A percentile compares a stretch with the other conserved stretches of the same genome.
Evolutionary conservation across 2,888 invertebrate species (phyloP).

Genomic region (Synergus japonicus): DNA sequence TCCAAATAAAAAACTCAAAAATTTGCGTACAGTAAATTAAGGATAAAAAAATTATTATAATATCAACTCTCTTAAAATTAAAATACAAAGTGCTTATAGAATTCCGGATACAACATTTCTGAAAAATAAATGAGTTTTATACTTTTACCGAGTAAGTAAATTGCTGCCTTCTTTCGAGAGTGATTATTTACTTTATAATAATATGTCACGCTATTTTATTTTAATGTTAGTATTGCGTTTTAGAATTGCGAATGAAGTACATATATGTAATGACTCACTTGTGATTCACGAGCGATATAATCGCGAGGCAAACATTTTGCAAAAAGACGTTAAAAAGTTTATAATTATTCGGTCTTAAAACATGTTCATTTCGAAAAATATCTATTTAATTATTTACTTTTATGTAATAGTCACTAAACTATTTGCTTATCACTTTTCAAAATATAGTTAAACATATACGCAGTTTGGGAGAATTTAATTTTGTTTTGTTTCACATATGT

Average conservation of each 20-base stretch:
- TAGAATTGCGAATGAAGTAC: conserved; percentile 17
- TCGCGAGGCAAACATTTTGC: not conserved
- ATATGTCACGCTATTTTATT: conserved; percentile 22
- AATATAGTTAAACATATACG: too few species aligned
- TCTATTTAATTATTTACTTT: too few species aligned
- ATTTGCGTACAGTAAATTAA: too few species aligned
- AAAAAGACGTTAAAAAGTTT: conserved; percentile 12
- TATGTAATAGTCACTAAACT: too few species aligned
- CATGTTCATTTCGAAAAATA: not conserved
- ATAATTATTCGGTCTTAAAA: conserved; percentile 6
- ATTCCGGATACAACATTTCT: not conserved
- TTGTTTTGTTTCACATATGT: too few species aligned
- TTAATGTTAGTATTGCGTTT: conserved; percentile 32
- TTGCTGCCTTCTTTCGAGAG: conserved; percentile 75
- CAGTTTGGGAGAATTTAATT: too few species aligned
- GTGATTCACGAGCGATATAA: conserved; percentile 34
- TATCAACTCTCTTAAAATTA: too few species aligned
- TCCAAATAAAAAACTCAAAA: too few species aligned
- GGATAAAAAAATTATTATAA: too few species aligned
- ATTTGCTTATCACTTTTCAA: too few species aligned
- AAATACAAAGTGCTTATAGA: too few species aligned
- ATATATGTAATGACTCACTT: conserved; percentile 15
- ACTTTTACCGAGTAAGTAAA: not conserved
- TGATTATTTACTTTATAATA: conserved; percentile 25
- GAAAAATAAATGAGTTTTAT: not conserved